Base-by-base conservation (phyloP, 2,797 vertebrate genomes). In the Setipinna tenuifilis region DNA sequence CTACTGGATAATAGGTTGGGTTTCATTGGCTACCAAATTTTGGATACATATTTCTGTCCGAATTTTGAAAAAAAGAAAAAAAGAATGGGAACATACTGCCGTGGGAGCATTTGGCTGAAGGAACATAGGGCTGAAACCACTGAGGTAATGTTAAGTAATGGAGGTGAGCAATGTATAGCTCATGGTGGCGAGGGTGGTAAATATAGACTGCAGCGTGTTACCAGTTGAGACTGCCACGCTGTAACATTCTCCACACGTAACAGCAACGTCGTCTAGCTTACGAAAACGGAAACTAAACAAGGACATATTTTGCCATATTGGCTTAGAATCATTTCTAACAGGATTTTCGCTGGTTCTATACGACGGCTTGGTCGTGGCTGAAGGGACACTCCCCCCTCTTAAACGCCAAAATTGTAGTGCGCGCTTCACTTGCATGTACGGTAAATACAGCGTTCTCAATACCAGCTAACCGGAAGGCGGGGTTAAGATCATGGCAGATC, bases 321-420 rank as follows among this genome's bases (percentile, higher is more conserved):
- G 1, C 7, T 41, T 44, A 44, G 50, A 78, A 41, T 10, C 0
- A 44, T 44, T 78, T n/a, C 6, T 6, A 19, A 78, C 19, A 78
- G 6, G 35, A 41, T 44, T 17, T 44, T 6, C 23, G 11, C 28
- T 14, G 1, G 28, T 9, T 78, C 71, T 78, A 19, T 21, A 16
- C 3, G 50, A 41, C 19, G 35, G 71, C 35, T 78, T 65, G 61
- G 11, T 44, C 71, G 0, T 21, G 6, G 71, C 35, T 21, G 6
- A 17, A 83, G 86, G 14, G 83, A 89, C 88, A 90, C 88, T 21
- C 90, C 89, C 89, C 89, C 90, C 84, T 62, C 35, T 17, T 41
- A 44, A 10, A 12, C 0, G 16, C 75, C 21, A 81, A 92, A 85
- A 14, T 5, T 0, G 0, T 2, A 0, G 2, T 86, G 91, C 91